These are phyloP conservation scores for Hypotaenidia philippensis DNA, from an alignment of 2,797 vertebrate species.

Conservation along the genomic window DNA sequence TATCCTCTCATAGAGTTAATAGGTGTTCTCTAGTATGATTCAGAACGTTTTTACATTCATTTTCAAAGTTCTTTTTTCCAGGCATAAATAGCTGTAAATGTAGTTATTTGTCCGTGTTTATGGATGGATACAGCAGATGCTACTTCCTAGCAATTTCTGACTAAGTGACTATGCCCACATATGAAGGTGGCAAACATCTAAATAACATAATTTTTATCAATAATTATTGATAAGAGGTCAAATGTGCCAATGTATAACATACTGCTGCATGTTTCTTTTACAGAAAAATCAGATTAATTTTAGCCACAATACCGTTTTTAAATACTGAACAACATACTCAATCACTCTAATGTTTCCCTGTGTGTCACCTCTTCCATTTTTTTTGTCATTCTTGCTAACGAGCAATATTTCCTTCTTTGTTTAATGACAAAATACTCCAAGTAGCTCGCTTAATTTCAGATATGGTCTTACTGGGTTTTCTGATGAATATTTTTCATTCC, in stretches of 20 bases:
- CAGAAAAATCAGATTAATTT: background rate
- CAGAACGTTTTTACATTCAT: background rate
- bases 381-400: background rate
- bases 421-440: background rate
- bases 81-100: constrained; percentile 19
- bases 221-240: constrained; percentile 20
- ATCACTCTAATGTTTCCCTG: background rate
- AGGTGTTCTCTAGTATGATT: constrained; percentile 3
- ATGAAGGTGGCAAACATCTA: background rate
- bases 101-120: constrained; percentile 11
- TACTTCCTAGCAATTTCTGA: constrained; percentile 5
- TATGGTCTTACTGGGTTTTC: background rate
- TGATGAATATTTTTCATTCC: background rate
- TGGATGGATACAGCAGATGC: constrained; percentile 9
- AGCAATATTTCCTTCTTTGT: background rate
- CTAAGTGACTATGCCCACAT: constrained; percentile 15
- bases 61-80: constrained; percentile 25
- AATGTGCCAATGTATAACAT: background rate
- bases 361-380: background rate
- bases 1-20: constrained; percentile 1
- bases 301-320: background rate
- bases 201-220: constrained; percentile 44
- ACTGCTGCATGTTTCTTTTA: background rate
- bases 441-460: background rate
- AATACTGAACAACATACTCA: background rate